Conservation (phyloP, 2,888 invertebrate genomes). For the Rhagonycha lutea region DNA sequence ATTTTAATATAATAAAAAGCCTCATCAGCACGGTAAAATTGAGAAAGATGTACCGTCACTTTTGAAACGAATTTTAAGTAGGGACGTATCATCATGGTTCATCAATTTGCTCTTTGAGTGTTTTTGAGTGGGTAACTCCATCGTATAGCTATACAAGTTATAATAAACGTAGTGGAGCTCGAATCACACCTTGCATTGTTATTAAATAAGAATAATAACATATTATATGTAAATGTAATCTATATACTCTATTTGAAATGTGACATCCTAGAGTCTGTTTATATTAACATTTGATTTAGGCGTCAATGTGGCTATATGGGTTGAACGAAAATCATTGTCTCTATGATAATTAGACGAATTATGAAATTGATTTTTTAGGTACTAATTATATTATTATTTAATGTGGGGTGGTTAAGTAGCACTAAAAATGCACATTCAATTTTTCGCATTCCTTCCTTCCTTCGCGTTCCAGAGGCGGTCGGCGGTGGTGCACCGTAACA, state of each 20-base stretch:
- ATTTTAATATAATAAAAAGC: too few species aligned
- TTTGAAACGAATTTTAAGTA: neutral
- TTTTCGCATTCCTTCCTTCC: neutral
- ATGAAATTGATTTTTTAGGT: conserved; percentile 25
- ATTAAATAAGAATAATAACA: conserved; percentile 57
- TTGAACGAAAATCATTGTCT: conserved; percentile 55
- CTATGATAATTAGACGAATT: conserved; percentile 48
- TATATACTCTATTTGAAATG: conserved; percentile 51
- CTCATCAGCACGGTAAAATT: neutral
- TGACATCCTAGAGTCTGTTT: conserved; percentile 52
- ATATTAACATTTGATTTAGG: conserved; percentile 55
- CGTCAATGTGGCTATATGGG: conserved; percentile 49
- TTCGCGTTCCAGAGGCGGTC: neutral
- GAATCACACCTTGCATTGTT: conserved; percentile 55
- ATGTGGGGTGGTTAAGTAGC: conserved; percentile 15
- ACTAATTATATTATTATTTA: conserved; percentile 24
- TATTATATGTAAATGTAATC: conserved; percentile 56
- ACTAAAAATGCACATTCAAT: conserved; percentile 3
- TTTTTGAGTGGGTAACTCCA: conserved; percentile 38
- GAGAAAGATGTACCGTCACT: neutral
- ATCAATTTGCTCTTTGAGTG: neutral
- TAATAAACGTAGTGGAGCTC: conserved; percentile 38
- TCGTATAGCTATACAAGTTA: neutral
- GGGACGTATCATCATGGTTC: neutral
- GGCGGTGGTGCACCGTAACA: neutral